phyloP scores from a whole-genome alignment of 2,797 vertebrate species.

The Dromococcyx pavoninus region DNA sequence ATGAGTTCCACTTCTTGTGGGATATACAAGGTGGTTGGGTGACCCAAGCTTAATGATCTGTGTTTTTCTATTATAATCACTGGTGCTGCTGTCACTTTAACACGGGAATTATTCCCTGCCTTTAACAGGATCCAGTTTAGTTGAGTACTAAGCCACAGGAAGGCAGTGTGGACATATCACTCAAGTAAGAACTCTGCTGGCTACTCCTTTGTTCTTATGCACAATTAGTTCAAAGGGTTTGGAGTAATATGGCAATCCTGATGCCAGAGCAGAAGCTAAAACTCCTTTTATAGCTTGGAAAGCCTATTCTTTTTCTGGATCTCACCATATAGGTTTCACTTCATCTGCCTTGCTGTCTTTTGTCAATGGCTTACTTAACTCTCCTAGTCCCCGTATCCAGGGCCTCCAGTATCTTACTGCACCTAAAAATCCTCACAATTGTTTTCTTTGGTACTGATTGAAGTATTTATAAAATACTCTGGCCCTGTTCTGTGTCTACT shows the following conservation, averaged over 20 bases:
- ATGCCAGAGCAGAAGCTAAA: not conserved
- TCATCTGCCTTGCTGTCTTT: not conserved
- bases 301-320: not conserved
- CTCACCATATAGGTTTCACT: not conserved
- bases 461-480: not conserved
- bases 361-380: not conserved
- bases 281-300: not conserved
- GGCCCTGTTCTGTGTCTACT: not conserved
- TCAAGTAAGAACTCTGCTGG: not conserved
- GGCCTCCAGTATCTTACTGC: not conserved
- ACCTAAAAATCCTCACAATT: not conserved
- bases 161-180: not conserved
- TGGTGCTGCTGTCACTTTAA: not conserved
- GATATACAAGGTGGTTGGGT: not conserved
- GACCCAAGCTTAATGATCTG: not conserved
- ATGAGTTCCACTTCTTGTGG: not conserved
- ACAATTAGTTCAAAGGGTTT: not conserved
- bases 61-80: not conserved
- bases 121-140: not conserved
- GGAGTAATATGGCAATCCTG: not conserved
- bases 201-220: not conserved
- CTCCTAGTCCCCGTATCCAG: not conserved
- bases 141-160: not conserved
- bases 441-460: not conserved
- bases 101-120: not conserved